These are phyloP conservation scores for Phortica magna DNA, from an alignment of 2,888 invertebrate species.

Conservation along the genomic window DNA sequence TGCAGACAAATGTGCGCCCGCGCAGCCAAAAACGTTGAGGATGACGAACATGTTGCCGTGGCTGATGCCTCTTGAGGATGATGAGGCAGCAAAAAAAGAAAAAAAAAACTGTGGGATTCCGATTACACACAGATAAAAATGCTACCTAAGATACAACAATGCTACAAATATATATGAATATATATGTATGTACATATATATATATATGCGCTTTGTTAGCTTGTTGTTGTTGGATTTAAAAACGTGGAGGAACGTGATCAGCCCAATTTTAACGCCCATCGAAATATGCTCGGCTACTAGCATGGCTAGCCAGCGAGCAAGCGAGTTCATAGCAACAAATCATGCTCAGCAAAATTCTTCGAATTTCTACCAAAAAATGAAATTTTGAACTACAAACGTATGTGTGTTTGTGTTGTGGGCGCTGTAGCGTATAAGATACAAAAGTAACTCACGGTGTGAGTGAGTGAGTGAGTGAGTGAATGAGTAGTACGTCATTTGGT, in stretches of 20 bases:
- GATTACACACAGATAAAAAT: slow-evolving; percentile 42
- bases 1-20: slow-evolving; percentile 31
- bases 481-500: slow-evolving; percentile 61
- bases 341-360: slow-evolving; percentile 50
- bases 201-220: not conserved
- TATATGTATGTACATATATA: too few species aligned
- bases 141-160: slow-evolving; percentile 52
- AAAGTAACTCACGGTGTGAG: slow-evolving; percentile 3
- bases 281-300: slow-evolving; percentile 65
- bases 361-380: slow-evolving; percentile 53
- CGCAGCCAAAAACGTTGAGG: not conserved
- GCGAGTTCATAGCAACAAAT: slow-evolving; percentile 18
- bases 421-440: slow-evolving; percentile 21
- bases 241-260: slow-evolving; percentile 73
- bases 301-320: not conserved
- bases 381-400: slow-evolving; percentile 58
- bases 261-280: slow-evolving; percentile 76
- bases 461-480: slow-evolving; percentile 1
- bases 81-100: slow-evolving; percentile 38
- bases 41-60: slow-evolving; percentile 9
- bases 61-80: not conserved
- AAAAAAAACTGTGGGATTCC: slow-evolving; percentile 60
- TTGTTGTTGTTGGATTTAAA: slow-evolving; percentile 44
- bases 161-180: not conserved
- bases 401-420: slow-evolving; percentile 42